Base-by-base conservation (phyloP, 2,888 invertebrate species). In the Pterostichus madidus region DNA sequence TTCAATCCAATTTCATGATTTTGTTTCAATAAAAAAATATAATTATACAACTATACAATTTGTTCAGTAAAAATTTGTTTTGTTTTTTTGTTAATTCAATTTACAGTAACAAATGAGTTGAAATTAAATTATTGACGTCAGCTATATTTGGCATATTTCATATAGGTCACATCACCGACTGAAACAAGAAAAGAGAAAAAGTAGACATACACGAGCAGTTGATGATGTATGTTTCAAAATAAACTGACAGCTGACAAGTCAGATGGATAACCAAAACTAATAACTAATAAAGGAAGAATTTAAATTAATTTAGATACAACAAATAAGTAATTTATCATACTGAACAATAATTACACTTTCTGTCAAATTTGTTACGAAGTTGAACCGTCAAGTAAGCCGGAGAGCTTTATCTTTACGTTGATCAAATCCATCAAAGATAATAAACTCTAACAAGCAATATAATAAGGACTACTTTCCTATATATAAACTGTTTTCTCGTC, bases 211-310 rank as follows among this genome's bases (percentile, higher is more conserved):
- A 75, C n/a, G 64, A 31, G 24, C 35, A 75, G 52, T 52, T 49
- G 39, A 75, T 75, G 75, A 75, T 75, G 75, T 75, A 75, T 49
- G 52, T 75, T 75, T 75, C 52, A 75, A 75, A 75, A 75, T 75
- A 52, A 75, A 75, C 52, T 75, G 75, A 75, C 75, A 75, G 75
- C 52, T 75, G 52, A 52, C 52, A 52, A 32, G 32, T 75, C 52
- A 75, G 32, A 75, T 52, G 75, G 52, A 75, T 75, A 52, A 75
- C 52, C 32, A 52, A 75, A 75, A 75, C 75, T 75, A 75, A 75
- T 52, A 75, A 75, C 75, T 75, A 75, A 75, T 75, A 75, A 75
- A 44, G 46, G 13, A 52, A 75, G 35, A 75, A 52, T 75, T 75
- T 49, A 75, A 75, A 75, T 75, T 75, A 75, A 75, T 75, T 75